A percentile compares a stretch with the other conserved stretches of the same genome.
Evolutionary conservation across 2,797 vertebrate genomes (phyloP).

Genomic region (Sebastes reedi): DNA sequence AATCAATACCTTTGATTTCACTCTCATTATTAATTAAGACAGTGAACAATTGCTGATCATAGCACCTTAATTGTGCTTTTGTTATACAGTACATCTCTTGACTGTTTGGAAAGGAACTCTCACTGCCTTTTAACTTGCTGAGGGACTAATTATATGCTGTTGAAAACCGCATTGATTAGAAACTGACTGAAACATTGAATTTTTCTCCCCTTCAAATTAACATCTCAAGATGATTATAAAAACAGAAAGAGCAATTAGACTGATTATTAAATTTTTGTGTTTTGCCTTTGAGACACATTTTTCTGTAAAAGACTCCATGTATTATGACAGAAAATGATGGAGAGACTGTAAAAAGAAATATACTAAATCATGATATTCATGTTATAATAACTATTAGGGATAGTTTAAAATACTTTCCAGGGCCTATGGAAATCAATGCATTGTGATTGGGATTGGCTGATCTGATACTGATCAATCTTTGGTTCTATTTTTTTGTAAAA

Average conservation of each 20-base stretch:
- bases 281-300: slow-evolving; percentile 5
- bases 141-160: slow-evolving; percentile 21
- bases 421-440: neutral
- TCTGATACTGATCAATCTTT: neutral
- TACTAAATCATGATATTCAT: neutral
- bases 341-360: neutral
- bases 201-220: slow-evolving; percentile 3
- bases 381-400: neutral
- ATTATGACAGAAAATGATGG: neutral
- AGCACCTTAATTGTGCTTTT: neutral
- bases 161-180: slow-evolving; percentile 25
- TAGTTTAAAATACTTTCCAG: neutral
- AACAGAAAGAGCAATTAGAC: slow-evolving; percentile 8
- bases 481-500: neutral
- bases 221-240: slow-evolving; percentile 26
- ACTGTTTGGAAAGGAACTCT: slow-evolving; percentile 13
- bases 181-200: slow-evolving; percentile 3
- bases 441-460: neutral
- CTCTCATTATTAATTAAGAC: slow-evolving; percentile 2
- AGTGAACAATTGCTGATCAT: neutral
- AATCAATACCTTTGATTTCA: neutral
- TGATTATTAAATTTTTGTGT: slow-evolving; percentile 11
- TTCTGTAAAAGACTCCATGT: neutral
- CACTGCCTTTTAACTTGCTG: slow-evolving; percentile 8
- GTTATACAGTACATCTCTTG: neutral